Base-by-base conservation (phyloP, 2,888 invertebrate species). In the Elysia crispata region DNA sequence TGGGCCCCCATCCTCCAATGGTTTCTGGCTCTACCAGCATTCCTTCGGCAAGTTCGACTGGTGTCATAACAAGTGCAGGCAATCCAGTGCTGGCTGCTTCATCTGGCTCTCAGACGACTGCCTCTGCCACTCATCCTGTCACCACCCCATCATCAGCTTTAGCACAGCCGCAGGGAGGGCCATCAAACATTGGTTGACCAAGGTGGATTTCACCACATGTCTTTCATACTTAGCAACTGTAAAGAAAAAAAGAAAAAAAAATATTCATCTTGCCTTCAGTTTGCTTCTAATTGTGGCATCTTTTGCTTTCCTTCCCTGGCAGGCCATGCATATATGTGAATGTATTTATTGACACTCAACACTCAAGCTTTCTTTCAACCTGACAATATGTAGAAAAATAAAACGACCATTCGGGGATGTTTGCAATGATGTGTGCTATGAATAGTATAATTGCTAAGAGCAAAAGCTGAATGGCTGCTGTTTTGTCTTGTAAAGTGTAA, bases 251-350 rank as follows among this genome's bases (percentile, higher is more conserved):
- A 11, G 41, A 41, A 41, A 41, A 41, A 3, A 41, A 49, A 66
- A 74, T 70, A 76, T 80, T 80, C 80, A 72, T 80, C 76, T 72
- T 80, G 76, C 76, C 80, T 80, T 80, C 72, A 72, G 75, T 76
- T 80, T 72, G 54, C 64, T 31, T 74, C 33, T 31, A n/a, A 15
- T 30, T 33, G n/a, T 73, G 60, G 20, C 23, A 20, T 60, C n/a
- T 23, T 15, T 60, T 60, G 60, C 15, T 41, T 11, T 11, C 41
- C 41, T 41, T 41, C 41, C 41, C 41, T 41, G 41, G 41, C 41
- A 3, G 41, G 41, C 41, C 41, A 41, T 41, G 41, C 41, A 41
- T 41, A 41, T 41, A 6, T 41, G 41, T 41, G 41, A 41, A 41
- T 41, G 41, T 41, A 41, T 41, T 41, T 41, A 41, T 41, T 41